phyloP scores from a whole-genome alignment of 2,113 vertebrate species.

The Pluvianellus socialis region DNA sequence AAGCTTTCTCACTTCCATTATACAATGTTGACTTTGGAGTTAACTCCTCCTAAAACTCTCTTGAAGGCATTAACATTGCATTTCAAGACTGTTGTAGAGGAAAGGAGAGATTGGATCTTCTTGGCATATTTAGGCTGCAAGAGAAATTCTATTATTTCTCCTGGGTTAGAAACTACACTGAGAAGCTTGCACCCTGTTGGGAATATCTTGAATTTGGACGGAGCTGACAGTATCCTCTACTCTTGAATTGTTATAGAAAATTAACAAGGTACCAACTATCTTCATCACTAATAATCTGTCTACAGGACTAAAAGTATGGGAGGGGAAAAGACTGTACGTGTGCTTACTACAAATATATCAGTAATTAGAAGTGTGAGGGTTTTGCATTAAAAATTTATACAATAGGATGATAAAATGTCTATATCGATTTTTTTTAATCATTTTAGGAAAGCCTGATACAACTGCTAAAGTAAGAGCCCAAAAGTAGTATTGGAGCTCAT shows the following conservation, averaged over 20 bases:
- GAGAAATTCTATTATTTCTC: not conserved
- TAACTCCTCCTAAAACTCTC: slow-evolving; percentile 1
- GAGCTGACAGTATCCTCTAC: not conserved
- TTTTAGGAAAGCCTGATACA: not conserved
- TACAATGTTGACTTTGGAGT: not conserved
- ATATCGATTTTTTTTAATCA: not conserved
- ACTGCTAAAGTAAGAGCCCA: not conserved
- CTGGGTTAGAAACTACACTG: not conserved
- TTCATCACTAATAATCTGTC: not conserved
- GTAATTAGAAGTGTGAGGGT: not conserved
- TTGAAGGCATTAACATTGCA: not conserved
- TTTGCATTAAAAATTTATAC: not conserved
- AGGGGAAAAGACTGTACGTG: not conserved
- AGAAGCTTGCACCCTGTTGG: not conserved
- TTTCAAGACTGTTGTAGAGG: not conserved
- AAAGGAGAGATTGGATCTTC: not conserved
- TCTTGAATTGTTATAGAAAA: not conserved
- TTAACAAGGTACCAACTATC: not conserved
- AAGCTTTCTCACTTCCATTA: not conserved
- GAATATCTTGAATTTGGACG: not conserved
- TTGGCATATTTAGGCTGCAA: not conserved
- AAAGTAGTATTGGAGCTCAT: not conserved
- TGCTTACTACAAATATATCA: not conserved
- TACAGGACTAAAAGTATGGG: not conserved
- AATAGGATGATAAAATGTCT: not conserved